Evolutionary conservation across 2,888 invertebrate species (phyloP).

Genomic region (Tetropium fuscum): DNA sequence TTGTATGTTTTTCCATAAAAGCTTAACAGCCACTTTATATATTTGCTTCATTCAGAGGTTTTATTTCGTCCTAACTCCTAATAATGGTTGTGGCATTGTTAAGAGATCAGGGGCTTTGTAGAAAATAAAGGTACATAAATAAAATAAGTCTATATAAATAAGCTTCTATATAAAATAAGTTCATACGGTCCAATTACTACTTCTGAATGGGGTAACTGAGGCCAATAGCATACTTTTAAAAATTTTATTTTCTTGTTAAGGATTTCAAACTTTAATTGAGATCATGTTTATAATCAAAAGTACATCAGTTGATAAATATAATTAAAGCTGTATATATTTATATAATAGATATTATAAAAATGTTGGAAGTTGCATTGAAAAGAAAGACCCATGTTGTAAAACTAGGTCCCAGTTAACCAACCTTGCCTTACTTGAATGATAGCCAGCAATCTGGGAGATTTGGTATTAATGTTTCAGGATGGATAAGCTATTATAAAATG

Average conservation of each 20-base stretch:
- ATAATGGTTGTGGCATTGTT: neutral
- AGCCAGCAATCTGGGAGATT: too few species aligned
- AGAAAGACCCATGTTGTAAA: neutral
- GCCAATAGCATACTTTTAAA: neutral
- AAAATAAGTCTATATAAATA: neutral
- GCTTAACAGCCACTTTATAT: neutral
- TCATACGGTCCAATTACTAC: neutral
- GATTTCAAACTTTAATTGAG: neutral
- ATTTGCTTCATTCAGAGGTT: neutral
- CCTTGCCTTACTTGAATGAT: neutral
- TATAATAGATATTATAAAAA: neutral
- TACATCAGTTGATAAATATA: neutral
- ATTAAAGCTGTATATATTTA: neutral
- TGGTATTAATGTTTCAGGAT: too few species aligned
- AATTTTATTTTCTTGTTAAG: neutral
- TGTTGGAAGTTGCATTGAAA: neutral
- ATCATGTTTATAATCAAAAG: neutral
- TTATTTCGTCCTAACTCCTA: neutral
- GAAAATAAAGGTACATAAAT: neutral
- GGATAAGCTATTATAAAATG: too few species aligned
- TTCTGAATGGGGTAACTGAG: neutral
- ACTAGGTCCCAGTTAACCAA: neutral
- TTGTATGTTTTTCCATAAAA: neutral
- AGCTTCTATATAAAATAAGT: neutral
- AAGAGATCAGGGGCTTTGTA: neutral